Evolutionary conservation across 1,140 invertebrate species (phyloP), one percentile per base, ranked within the genome.

Genomic region (Scylla paramamosain): DNA sequence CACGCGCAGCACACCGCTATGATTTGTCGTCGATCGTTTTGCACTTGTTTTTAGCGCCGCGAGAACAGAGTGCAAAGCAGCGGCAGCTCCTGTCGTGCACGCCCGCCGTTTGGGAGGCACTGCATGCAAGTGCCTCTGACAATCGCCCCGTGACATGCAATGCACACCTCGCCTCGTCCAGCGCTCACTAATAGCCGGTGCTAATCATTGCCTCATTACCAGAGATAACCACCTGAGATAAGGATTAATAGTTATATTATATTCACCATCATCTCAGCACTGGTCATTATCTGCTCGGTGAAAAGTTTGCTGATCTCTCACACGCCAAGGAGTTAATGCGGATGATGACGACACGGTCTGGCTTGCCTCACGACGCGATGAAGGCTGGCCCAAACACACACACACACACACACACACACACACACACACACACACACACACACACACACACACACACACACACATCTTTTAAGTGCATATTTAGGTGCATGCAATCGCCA

Each of bases 221-320:
- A 12, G n/a, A 87, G 84, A 46, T 87, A 87, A 39, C 84, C 39
- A 46, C 31, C 84, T 39, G 29, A 87, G 84, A 46, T 87, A 14
- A 87, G 84, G 39, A 87, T 87, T 87, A 87, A 87, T 77, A 20
- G 67, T n/a, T 77, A 20, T 77, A 20, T 77, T 77, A n/a, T 77
- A 77, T 77, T 77, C 67, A 77, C n/a, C 67, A 77, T 77, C 67
- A 77, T 77, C 67, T 77, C 20, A 77, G 25, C 67, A 77, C 67
- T 7, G 67, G 20, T 77, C 67, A 77, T 77, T 77, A 77, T 77
- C 67, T 77, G 67, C 67, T 77, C 20, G 67, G 20, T n/a, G 67
- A n/a, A 77, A 77, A 25, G 67, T 77, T 77, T 77, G 25, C 67
- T 20, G 6, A n/a, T 77, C 67, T 25, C 39, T 31, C 39, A 87